phyloP scores from a whole-genome alignment of 2,113 vertebrate genomes.

The Nicator chloris region DNA sequence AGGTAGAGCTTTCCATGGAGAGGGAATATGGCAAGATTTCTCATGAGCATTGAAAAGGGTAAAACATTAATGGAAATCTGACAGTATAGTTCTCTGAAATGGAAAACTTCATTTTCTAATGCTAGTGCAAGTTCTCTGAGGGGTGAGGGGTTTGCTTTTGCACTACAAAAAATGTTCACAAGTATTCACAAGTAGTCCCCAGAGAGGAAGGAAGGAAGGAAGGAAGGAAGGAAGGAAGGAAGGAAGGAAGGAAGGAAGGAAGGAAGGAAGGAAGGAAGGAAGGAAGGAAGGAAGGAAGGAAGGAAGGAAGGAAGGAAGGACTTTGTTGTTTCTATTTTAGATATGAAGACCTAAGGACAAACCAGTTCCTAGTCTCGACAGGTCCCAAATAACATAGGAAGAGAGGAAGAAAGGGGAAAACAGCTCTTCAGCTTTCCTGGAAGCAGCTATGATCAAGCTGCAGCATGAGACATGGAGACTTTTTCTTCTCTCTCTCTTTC shows the following conservation, averaged over 20 bases:
- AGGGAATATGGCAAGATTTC: neutral
- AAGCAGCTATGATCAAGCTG: neutral
- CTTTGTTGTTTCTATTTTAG: neutral
- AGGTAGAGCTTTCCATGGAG: neutral
- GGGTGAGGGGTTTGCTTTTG: neutral
- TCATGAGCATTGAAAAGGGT: neutral
- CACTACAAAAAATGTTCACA: neutral
- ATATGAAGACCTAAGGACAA: neutral
- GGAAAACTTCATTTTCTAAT: neutral
- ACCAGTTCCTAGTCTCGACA: neutral
- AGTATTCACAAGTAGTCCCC: neutral
- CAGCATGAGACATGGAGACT: neutral
- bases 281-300: neutral
- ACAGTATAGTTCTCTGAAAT: neutral
- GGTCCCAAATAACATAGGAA: neutral
- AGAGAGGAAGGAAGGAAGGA: neutral
- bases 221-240: no score
- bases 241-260: no score
- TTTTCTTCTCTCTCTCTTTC: neutral
- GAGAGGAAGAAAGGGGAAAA: neutral
- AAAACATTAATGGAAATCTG: neutral
- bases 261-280: neutral
- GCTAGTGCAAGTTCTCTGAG: neutral
- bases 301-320: neutral
- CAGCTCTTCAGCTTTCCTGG: neutral